Evolutionary conservation across 1,140 invertebrate genomes (phyloP), one percentile per base, ranked within the genome.

Genomic region (Plutomurus gul): DNA sequence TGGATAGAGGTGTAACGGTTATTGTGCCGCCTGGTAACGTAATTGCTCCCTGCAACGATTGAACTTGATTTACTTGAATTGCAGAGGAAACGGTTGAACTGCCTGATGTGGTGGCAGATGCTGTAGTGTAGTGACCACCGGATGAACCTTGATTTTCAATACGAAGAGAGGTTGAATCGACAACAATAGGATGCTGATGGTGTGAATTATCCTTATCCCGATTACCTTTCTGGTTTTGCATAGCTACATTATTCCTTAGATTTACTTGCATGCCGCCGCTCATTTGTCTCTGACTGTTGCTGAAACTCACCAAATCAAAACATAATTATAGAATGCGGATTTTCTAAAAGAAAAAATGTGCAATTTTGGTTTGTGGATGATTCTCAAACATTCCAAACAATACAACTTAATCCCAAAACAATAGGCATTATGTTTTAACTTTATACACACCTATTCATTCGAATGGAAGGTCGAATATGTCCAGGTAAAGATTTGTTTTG

Each of bases 1-100:
- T 39, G 1, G 78, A 80, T 10, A 84, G 56, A 33, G 83, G 83
- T 0, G 83, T 84, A 3, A 84, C 81, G 6, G 83, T 84, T 18
- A 84, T 84, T 3, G 81, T 82, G 36, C 83, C 83, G 27, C 83
- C 83, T n/a, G 82, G 82, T 40, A 83, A 78, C 5, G 82, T 83
- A 40, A 83, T 83, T 25, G 80, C 78, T 16, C 82, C 82, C 75
- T 77, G 77, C 6, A 78, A 33, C 0, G 76, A 74, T 30, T 80
- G 78, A 0, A 40, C 71, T 43, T 74, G 37, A 30, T 43, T 78
- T 25, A 75, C 56, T 80, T 80, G 78, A 33, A 80, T 37, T 25
- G 75, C 39, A 18, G 51, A 40, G 10, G 51, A 11, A 6, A 77
- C 75, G 10, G 75, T 40, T 65, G 56, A 46, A 30, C 43, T 65